phyloP scores from a whole-genome alignment of 1,140 invertebrate genomes.

The Zophobas morio region DNA sequence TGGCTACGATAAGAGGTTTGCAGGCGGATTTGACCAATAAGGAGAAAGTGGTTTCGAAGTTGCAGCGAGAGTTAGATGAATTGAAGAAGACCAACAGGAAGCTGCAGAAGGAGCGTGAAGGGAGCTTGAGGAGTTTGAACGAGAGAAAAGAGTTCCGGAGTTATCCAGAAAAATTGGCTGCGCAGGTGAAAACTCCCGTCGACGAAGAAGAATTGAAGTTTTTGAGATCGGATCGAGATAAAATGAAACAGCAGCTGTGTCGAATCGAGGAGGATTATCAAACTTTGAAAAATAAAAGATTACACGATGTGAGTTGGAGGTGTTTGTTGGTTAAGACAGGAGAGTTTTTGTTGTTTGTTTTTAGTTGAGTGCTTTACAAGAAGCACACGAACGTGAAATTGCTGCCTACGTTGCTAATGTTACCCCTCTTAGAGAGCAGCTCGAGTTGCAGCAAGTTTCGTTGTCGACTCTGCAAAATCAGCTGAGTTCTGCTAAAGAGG shows the following conservation, averaged over 20 bases:
- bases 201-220: constrained; percentile 72
- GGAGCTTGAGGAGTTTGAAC: constrained; percentile 68
- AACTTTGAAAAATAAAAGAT: constrained; percentile 79
- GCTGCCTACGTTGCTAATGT: constrained; percentile 73
- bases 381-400: constrained; percentile 83
- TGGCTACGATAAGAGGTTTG: constrained; percentile 83
- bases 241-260: constrained; percentile 70
- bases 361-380: constrained; percentile 81
- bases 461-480: constrained; percentile 72
- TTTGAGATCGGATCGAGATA: constrained; percentile 74
- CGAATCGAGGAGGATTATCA: constrained; percentile 75
- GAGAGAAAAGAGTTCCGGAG: constrained; percentile 64
- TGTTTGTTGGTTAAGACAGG: not conserved
- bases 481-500: constrained; percentile 71
- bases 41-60: constrained; percentile 78
- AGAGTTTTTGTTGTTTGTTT: constrained; percentile 33
- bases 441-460: constrained; percentile 71
- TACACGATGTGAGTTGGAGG: constrained; percentile 78
- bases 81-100: constrained; percentile 80
- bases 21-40: constrained; percentile 81
- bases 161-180: constrained; percentile 62
- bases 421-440: constrained; percentile 71
- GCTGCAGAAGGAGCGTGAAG: constrained; percentile 82
- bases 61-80: constrained; percentile 82
- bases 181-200: constrained; percentile 66